These are phyloP conservation scores for Gobio gobio DNA, from an alignment of 2,113 vertebrate genomes.

Conservation along the genomic window DNA sequence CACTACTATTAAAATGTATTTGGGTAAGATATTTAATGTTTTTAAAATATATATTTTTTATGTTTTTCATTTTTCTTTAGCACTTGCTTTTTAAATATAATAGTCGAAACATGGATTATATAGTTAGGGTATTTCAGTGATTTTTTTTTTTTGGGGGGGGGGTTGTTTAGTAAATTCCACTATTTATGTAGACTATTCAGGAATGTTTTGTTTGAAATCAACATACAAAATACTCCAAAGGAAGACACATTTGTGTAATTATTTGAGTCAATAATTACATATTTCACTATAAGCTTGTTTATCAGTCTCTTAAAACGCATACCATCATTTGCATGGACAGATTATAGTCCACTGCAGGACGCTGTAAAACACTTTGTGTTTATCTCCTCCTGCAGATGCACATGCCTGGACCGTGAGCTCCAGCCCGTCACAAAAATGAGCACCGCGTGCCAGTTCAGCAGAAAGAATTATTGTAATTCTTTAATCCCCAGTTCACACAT, in stretches of 20 bases:
- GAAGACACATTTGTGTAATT: no score
- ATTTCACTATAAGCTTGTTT: not conserved
- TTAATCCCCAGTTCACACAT: conserved; percentile 18
- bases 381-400: conserved; percentile 11
- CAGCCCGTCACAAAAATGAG: not conserved
- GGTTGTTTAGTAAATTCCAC: no score
- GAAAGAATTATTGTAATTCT: not conserved
- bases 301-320: conserved; percentile 1
- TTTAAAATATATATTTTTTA: no score
- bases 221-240: no score
- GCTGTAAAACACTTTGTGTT: not conserved
- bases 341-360: not conserved
- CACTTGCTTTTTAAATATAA: no score
- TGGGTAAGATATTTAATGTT: not conserved
- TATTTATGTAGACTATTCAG: no score
- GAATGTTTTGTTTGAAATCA: no score
- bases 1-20: not conserved
- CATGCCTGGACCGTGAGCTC: not conserved
- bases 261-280: not conserved
- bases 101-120: no score
- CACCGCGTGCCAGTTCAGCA: not conserved
- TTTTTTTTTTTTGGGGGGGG: no score
- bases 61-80: no score
- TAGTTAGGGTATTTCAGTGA: no score
- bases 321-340: conserved; percentile 13